A percentile compares a stretch with the other conserved stretches of the same genome.
Evolutionary conservation across 2,797 vertebrate genomes (phyloP).

Genomic region (Mareca penelope): DNA sequence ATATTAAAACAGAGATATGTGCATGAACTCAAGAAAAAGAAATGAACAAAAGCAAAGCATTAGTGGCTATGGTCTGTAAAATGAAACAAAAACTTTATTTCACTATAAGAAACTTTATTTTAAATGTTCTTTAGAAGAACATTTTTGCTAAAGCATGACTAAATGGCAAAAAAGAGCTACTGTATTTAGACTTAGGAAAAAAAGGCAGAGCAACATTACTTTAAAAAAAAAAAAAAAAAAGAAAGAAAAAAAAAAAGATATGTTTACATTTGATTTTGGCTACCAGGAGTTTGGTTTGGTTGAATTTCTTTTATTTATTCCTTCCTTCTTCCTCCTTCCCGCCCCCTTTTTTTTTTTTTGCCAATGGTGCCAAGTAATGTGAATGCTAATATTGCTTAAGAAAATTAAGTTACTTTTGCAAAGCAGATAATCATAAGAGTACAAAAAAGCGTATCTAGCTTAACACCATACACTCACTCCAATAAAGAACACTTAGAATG

Average conservation of each 20-base stretch:
- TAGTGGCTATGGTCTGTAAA: conserved; percentile 99
- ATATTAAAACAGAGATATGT: conserved; percentile 98
- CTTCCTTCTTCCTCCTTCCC: conserved; percentile 52
- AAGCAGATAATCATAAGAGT: conserved; percentile 95
- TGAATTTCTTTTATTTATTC: conserved; percentile 72
- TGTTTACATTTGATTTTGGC: conserved; percentile 95
- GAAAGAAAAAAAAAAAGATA: conserved; percentile 79
- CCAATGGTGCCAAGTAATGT: conserved; percentile 99
- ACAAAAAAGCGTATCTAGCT: conserved; percentile 84
- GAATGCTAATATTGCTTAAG: conserved; percentile 96
- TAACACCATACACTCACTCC: conserved; percentile 88
- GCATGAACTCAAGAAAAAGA: conserved; percentile 98
- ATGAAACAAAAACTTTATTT: conserved; percentile 98
- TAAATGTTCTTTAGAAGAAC: conserved; percentile 99
- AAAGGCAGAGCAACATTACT: conserved; percentile 93
- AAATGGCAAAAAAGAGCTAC: conserved; percentile 93
- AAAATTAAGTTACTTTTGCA: conserved; percentile 93
- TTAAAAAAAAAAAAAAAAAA: conserved; percentile 70
- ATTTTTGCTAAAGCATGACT: conserved; percentile 99
- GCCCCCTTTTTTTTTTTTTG: conserved; percentile 78
- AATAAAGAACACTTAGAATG: conserved; percentile 83
- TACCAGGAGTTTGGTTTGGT: conserved; percentile 89
- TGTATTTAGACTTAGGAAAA: conserved; percentile 98
- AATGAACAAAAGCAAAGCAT: conserved; percentile 95
- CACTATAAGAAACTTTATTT: conserved; percentile 99